Evolutionary conservation across 2,888 invertebrate genomes (phyloP).

Genomic region (Lasioglossum pauxillum): DNA sequence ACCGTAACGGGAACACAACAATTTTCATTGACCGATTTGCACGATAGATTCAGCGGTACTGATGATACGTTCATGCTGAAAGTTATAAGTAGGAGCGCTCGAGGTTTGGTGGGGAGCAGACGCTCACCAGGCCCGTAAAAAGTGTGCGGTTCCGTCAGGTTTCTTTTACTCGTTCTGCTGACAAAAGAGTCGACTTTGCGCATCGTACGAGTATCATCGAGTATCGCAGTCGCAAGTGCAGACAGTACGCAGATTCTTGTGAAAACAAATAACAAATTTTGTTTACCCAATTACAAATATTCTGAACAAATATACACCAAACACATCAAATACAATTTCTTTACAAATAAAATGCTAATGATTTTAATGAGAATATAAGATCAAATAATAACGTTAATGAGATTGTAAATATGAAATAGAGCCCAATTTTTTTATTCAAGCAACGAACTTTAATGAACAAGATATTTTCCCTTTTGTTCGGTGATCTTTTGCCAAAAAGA

Average conservation of each 20-base stretch:
- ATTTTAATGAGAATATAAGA: not conserved
- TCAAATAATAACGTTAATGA: not conserved
- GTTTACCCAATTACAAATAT: not conserved
- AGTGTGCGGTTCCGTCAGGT: not conserved
- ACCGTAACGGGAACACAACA: not conserved
- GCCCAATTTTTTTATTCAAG: no score
- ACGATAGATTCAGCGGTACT: conserved; percentile 50
- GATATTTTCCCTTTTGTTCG: no score
- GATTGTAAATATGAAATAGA: no score
- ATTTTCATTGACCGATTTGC: not conserved
- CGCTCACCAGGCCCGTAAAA: conserved; percentile 57
- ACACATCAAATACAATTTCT: no score
- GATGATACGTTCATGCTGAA: conserved; percentile 30
- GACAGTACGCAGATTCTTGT: not conserved
- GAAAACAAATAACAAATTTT: not conserved
- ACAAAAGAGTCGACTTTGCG: not conserved
- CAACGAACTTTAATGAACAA: no score
- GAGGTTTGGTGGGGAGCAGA: conserved; percentile 36
- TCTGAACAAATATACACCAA: no score
- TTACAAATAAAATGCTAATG: not conserved
- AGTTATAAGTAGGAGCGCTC: conserved; percentile 29
- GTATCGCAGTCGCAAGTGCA: not conserved
- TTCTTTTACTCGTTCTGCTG: not conserved
- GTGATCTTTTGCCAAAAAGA: no score
- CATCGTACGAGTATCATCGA: not conserved